A percentile compares a stretch with the other conserved stretches of the same genome.
phyloP scores from a whole-genome alignment of 2,113 vertebrate genomes.

The Nipponia nippon region DNA sequence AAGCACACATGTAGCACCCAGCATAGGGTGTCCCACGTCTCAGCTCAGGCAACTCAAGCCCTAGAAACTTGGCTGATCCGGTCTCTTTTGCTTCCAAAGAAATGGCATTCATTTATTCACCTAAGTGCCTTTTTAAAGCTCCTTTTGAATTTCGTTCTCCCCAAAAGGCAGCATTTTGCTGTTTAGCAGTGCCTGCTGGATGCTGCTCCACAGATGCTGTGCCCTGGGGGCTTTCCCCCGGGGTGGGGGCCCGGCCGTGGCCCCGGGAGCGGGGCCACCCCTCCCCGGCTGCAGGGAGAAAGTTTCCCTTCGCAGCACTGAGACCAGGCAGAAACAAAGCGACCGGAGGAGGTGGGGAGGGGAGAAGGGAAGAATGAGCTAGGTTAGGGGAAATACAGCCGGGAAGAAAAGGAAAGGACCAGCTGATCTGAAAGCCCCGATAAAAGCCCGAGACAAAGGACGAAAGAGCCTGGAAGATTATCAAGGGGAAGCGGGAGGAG shows the following conservation, averaged over 20 bases:
- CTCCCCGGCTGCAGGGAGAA: not conserved
- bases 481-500: constrained; percentile 25
- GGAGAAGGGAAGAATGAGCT: constrained; percentile 8
- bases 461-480: not conserved
- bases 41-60: not conserved
- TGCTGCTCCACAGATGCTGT: not conserved
- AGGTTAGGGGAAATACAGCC: constrained; percentile 28
- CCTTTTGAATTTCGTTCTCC: not conserved
- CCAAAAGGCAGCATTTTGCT: not conserved
- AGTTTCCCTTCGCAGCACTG: not conserved
- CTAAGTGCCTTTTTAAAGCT: not conserved
- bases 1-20: not conserved
- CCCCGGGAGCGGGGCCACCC: not conserved
- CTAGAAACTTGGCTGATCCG: not conserved
- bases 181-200: not conserved
- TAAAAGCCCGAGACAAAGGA: constrained; percentile 40
- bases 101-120: not conserved
- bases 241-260: not conserved
- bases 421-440: constrained; percentile 26
- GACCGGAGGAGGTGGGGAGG: not conserved
- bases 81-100: not conserved
- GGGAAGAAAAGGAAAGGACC: constrained; percentile 41
- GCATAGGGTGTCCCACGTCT: not conserved
- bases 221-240: not conserved
- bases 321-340: constrained; percentile 10